Evolutionary conservation across 1,140 invertebrate species (phyloP).

Genomic region (Bombus haemorrhoidalis): DNA sequence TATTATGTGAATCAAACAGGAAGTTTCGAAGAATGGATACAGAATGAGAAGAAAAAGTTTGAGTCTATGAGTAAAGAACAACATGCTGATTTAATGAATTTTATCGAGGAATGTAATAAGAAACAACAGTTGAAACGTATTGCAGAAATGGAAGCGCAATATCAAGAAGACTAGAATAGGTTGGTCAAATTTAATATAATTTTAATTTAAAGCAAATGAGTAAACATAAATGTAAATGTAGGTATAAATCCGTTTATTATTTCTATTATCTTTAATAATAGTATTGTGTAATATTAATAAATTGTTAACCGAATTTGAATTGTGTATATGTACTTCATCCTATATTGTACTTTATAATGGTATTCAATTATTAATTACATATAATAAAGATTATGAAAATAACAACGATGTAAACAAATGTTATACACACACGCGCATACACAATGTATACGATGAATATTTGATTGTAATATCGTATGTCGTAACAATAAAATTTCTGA

Average conservation of each 20-base stretch:
- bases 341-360: background rate
- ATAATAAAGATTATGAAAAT: background rate
- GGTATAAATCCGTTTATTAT: background rate
- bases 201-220: background rate
- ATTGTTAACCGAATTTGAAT: background rate
- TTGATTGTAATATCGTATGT: background rate
- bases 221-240: background rate
- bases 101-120: conserved; percentile 42
- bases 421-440: rapidly evolving
- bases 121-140: conserved; percentile 12
- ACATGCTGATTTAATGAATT: background rate
- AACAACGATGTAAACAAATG: background rate
- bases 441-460: background rate
- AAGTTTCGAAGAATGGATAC: conserved; percentile 91
- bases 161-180: background rate
- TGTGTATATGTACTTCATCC: background rate
- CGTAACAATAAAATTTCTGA: background rate
- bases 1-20: conserved; percentile 93
- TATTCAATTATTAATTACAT: background rate
- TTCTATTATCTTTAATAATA: background rate
- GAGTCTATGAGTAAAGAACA: conserved; percentile 61
- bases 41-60: conserved; percentile 86
- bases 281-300: background rate
- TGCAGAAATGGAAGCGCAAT: conserved; percentile 43
- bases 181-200: background rate